These are phyloP conservation scores for Ornithorhynchus anatinus DNA, from an alignment of 2,113 vertebrate genomes.

Conservation along the genomic window DNA sequence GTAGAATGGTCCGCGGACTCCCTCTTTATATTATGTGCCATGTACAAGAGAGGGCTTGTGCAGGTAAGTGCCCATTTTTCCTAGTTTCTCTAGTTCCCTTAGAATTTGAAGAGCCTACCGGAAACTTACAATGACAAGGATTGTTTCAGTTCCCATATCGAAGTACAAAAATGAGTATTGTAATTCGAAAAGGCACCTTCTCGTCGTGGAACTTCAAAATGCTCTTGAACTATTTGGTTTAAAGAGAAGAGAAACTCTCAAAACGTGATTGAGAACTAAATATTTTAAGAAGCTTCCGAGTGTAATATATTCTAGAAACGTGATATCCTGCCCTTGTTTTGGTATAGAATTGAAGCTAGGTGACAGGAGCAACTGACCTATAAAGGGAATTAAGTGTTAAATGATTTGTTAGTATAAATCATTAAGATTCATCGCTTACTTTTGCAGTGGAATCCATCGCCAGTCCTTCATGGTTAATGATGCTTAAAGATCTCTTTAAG, in stretches of 20 bases:
- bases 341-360: neutral
- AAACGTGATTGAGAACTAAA: neutral
- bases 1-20: constrained; percentile 95
- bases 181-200: neutral
- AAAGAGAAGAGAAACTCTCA: neutral
- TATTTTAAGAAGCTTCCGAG: neutral
- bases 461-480: constrained; percentile 74
- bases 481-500: neutral
- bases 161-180: neutral
- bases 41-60: constrained; percentile 92
- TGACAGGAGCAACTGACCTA: neutral
- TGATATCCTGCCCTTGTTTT: neutral
- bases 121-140: accelerated
- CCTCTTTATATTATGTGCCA: constrained; percentile 90
- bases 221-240: too few species aligned
- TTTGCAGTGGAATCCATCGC: constrained; percentile 76
- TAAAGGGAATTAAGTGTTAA: neutral
- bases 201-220: too few species aligned
- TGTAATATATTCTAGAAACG: neutral
- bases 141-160: accelerated
- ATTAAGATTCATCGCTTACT: constrained; percentile 60
- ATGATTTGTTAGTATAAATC: neutral
- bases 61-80: constrained; percentile 72
- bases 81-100: accelerated
- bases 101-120: accelerated